phyloP scores from a whole-genome alignment of 2,888 invertebrate genomes.

The Zelleria hepariella region DNA sequence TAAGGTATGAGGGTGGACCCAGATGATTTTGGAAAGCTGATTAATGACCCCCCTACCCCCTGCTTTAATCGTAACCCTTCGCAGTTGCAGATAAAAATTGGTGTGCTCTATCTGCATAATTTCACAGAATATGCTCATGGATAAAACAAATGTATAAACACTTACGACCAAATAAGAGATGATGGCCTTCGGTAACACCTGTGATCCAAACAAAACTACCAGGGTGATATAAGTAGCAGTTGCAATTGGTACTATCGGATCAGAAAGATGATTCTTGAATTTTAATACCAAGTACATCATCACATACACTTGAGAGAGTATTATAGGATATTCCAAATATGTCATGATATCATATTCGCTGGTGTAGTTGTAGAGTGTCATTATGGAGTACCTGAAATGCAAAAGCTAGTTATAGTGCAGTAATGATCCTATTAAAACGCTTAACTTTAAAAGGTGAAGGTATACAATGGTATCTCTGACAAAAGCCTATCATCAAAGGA shows the following conservation, averaged over 20 bases:
- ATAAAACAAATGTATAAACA: too few relatives aligned
- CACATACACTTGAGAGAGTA: conserved; percentile 81
- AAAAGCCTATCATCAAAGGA: too few relatives aligned
- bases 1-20: too few relatives aligned
- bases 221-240: conserved; percentile 38
- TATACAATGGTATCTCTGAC: too few relatives aligned
- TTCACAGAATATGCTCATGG: too few relatives aligned
- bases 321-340: conserved; percentile 88
- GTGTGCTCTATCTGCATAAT: too few relatives aligned
- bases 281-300: conserved; percentile 80
- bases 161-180: conserved; percentile 76
- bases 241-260: conserved; percentile 30
- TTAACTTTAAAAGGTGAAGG: neutral
- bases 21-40: too few relatives aligned
- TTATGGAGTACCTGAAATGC: conserved; percentile 81
- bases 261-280: conserved; percentile 73
- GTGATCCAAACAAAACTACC: conserved; percentile 32
- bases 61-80: too few relatives aligned
- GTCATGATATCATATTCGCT: conserved; percentile 81
- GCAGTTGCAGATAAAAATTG: too few relatives aligned
- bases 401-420: conserved; percentile 7
- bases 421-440: neutral
- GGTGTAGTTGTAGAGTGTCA: conserved; percentile 84
- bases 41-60: too few relatives aligned
- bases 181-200: conserved; percentile 47